Evolutionary conservation across 1,140 invertebrate genomes (phyloP), one percentile per base, ranked within the genome.

Genomic region (Melipona quadrifasciata): DNA sequence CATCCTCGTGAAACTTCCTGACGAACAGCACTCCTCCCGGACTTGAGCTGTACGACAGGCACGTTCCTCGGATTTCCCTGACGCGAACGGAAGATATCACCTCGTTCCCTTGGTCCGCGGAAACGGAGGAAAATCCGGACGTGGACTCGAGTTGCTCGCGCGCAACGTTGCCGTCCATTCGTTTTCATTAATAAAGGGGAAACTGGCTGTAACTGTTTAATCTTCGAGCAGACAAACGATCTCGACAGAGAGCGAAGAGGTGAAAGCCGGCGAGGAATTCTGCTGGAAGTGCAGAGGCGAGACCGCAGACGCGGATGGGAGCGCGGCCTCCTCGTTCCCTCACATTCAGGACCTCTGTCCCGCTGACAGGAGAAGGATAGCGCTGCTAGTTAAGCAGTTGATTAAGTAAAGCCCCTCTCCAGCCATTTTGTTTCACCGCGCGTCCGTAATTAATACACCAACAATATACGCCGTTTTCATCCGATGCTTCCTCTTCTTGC

Each of bases 311-410:
- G 84, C 70, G 3, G 81, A 84, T 4, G 78, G 34, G 6, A 53
- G 67, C 39, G 27, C 74, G 12, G n/a, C 21, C 24, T 65, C 67
- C 39, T 65, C 67, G 68, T 67, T 84, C 11, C 84, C 90, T 53
- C 92, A 92, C 51, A 91, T 92, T 14, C 88, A 90, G 47, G 89
- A 92, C 85, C 83, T 92, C 14, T 92, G 92, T 74, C 87, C 90
- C 2, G 89, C 85, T 17, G 92, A 92, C 82, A 91, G 88, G 73
- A 90, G 86, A 58, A 87, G 90, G 75, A 91, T 92, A 53, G 89
- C 86, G n/a, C 78, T 91, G 82, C 86, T 93, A 34, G 90, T 92
- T 57, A 82, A 87, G 64, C 86, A 90, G 24, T 77, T 93, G 10
- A 73, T 89, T 27, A 87, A 92, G 92, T 92, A 88, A 82, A 74